These are phyloP conservation scores for Carassius carassius DNA, from an alignment of 2,113 vertebrate genomes.

Conservation along the genomic window DNA sequence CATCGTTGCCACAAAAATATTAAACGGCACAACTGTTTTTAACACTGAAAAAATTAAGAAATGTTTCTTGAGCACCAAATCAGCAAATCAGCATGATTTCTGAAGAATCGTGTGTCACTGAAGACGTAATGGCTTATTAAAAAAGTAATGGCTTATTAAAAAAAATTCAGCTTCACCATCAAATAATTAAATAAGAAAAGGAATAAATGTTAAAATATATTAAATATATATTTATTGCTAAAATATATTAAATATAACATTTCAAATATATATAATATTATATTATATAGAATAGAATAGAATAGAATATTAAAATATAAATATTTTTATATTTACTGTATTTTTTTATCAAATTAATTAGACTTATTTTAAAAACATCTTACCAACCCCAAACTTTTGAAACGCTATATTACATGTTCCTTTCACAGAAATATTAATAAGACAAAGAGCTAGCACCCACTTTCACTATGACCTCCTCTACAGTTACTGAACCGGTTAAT, in stretches of 20 bases:
- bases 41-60: neutral
- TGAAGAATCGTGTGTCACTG: neutral
- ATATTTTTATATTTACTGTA: neutral
- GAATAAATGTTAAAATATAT: neutral
- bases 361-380: neutral
- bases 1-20: neutral
- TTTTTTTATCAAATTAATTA: neutral
- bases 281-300: no score
- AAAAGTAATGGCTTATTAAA: neutral
- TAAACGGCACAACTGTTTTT: neutral
- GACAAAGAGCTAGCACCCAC: conserved; percentile 66
- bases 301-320: no score
- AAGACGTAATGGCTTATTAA: neutral
- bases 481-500: conserved; percentile 76
- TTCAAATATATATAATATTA: no score
- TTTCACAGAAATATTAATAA: neutral
- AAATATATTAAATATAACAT: no score
- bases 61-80: neutral
- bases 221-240: neutral
- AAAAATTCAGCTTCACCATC: neutral
- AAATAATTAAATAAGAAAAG: neutral
- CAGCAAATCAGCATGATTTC: neutral
- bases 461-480: conserved; percentile 89
- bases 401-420: neutral
- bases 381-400: neutral